These are phyloP conservation scores for Drosophila subquinaria DNA, from an alignment of 2,888 invertebrate genomes.

Conservation along the genomic window DNA sequence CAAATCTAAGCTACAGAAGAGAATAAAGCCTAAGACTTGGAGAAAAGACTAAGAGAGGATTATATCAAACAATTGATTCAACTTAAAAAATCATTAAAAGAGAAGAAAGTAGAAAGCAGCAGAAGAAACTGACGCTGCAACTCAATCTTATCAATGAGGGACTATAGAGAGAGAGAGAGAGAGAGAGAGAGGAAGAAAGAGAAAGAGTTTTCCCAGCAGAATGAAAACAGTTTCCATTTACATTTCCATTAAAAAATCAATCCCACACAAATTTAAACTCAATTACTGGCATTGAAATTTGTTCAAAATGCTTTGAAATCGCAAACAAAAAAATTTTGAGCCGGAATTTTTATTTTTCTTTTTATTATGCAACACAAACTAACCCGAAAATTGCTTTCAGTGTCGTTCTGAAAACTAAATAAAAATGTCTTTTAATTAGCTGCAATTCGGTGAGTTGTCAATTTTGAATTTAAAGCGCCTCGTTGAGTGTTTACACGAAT, in stretches of 20 bases:
- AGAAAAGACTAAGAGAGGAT: background rate
- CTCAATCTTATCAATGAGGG: background rate
- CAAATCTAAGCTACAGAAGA: too few species aligned
- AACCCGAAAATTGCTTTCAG: conserved; percentile 43
- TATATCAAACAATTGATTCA: background rate
- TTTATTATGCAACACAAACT: background rate
- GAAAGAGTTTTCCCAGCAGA: background rate
- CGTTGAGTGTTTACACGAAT: conserved; percentile 24
- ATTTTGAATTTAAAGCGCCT: background rate
- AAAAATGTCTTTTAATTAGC: conserved; percentile 37
- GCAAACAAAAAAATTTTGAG: background rate
- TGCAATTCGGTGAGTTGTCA: conserved; percentile 52
- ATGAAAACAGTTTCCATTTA: background rate
- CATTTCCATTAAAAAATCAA: background rate
- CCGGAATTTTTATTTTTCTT: background rate
- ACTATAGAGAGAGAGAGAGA: background rate
- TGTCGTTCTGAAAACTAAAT: conserved; percentile 27
- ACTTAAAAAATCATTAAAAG: background rate
- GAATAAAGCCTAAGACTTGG: too few species aligned
- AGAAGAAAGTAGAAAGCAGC: background rate
- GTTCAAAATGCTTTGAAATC: conserved; percentile 18
- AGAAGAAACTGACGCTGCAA: background rate
- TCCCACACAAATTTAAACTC: conserved; percentile 3
- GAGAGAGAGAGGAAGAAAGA: background rate
- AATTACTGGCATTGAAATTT: background rate